Base-by-base conservation (phyloP, 2,797 vertebrate genomes). In the Eulemur rubriventer region DNA sequence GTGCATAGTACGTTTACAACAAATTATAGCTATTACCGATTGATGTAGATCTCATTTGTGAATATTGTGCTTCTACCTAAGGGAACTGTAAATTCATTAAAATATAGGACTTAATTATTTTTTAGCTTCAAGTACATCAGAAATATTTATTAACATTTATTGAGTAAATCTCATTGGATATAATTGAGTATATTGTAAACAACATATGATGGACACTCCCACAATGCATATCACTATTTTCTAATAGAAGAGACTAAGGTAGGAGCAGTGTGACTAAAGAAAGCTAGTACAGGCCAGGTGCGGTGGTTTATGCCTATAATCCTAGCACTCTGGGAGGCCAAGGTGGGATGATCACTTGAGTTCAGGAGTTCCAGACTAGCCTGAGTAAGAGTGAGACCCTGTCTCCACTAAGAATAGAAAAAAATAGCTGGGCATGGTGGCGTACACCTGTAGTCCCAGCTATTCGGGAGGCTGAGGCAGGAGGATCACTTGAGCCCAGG, bases 111-210 rank as follows among this genome's bases (percentile, higher is more conserved):
- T 92, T 92, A 80, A 90, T 90, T 96, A 35, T 73, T 84, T 70
- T 70, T 16, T 28, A 72, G 46, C 24, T 28, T 81, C 38, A 78
- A 65, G 38, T 22, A 79, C 33, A 52, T 28, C 55, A 57, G 61
- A 87, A 90, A 90, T 79, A 86, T 63, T 61, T 83, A 82, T 82
- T 92, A 79, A 93, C n/a, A 81, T 81, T 94, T 85, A 75, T 14
- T n/a, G 61, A 65, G 24, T 52, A 55, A 83, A 59, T 79, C 26
- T 52, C 20, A 1, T 28, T 59, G 41, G 30, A n/a, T 59, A 12
- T 24, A 72, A 24, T 2, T 67, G 55, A 87, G 30, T 63, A 48
- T 80, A 90, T 86, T 86, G n/a, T 48, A 93, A 87, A 59, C 69
- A 86, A 50, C 43, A 69, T 61, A n/a, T 9, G 20, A 24, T 6